phyloP scores from a whole-genome alignment of 35 echinoderm and acorn worm genomes.

The Acanthaster planci region DNA sequence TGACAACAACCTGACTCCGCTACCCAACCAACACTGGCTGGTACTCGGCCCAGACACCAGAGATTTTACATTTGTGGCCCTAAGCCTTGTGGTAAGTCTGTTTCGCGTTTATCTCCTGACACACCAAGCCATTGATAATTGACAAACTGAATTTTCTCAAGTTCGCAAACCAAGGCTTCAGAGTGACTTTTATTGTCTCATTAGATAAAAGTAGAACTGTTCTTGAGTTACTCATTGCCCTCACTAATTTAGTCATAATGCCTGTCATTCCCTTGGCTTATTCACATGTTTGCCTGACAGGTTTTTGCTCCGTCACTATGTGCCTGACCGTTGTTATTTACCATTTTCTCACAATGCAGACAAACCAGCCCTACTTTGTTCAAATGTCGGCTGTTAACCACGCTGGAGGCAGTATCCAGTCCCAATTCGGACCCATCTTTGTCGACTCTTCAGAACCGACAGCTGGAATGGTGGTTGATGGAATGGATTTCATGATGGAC shows the following conservation, averaged over 20 bases:
- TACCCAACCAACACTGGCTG: neutral
- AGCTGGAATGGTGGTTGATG: conserved; percentile 45
- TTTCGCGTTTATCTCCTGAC: neutral
- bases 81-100: neutral
- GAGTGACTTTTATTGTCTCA: no score
- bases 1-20: neutral
- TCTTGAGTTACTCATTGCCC: no score
- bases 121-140: neutral
- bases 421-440: conserved; percentile 29
- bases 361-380: conserved; percentile 46
- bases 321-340: neutral
- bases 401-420: neutral
- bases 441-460: conserved; percentile 26
- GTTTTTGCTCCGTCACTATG: neutral
- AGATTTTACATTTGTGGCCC: neutral
- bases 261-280: no score
- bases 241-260: no score
- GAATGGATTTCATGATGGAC: conserved; percentile 44
- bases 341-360: neutral
- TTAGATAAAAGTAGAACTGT: no score
- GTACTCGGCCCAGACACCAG: neutral
- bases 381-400: conserved; percentile 25
- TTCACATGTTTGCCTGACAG: no score
- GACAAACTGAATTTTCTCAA: neutral
- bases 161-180: neutral